Base-by-base conservation (phyloP, 2,113 vertebrate species). In the Thomomys bottae region DNA sequence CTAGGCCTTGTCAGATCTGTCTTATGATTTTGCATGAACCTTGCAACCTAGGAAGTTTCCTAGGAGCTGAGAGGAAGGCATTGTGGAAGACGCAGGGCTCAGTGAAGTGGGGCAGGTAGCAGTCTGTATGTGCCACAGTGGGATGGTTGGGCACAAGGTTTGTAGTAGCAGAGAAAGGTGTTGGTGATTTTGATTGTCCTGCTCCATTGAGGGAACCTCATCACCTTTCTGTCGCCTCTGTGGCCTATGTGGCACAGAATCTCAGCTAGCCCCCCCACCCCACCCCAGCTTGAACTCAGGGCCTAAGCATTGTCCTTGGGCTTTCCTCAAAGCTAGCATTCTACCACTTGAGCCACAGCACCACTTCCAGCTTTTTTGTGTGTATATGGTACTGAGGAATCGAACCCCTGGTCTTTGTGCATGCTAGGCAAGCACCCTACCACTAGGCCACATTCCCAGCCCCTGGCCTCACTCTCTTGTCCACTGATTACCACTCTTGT, bases 261-360 rank as follows among this genome's bases (percentile, higher is more conserved):
- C 0, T 0, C 28, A 1, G 17, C 66, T 59, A n/a, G 38, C 59
- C 71, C 6, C 34, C 34, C 28, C 64, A n/a, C n/a, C n/a, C n/a
- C n/a, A n/a, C n/a, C n/a, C n/a, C n/a, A n/a, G n/a, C n/a, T n/a
- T n/a, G n/a, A n/a, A n/a, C n/a, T n/a, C n/a, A n/a, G n/a, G n/a
- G n/a, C n/a, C n/a, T n/a, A n/a, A n/a, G n/a, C n/a, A n/a, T n/a
- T n/a, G n/a, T n/a, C n/a, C n/a, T n/a, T n/a, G n/a, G n/a, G n/a
- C n/a, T n/a, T n/a, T n/a, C n/a, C n/a, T n/a, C n/a, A n/a, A n/a
- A n/a, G n/a, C n/a, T n/a, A n/a, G n/a, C n/a, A n/a, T n/a, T n/a
- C n/a, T n/a, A n/a, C n/a, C n/a, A n/a, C n/a, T n/a, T n/a, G n/a
- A n/a, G n/a, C n/a, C n/a, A n/a, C n/a, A n/a, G n/a, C n/a, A n/a